Percentiles rank a stretch among this genome's conserved stretches.
phyloP scores from a whole-genome alignment of 2,888 invertebrate species.

The Zaprionus obscuricornis region DNA sequence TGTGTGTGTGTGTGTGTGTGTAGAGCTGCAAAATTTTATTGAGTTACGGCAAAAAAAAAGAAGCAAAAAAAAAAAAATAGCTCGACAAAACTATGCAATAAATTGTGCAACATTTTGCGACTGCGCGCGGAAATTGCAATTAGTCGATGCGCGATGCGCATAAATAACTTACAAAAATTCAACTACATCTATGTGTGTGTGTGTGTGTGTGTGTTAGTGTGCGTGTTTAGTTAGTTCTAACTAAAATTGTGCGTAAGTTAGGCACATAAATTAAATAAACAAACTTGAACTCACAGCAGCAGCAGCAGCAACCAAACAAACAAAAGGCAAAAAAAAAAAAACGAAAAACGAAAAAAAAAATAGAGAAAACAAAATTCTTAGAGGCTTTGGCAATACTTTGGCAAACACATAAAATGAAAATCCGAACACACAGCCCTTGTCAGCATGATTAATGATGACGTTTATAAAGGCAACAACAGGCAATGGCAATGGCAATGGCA shows the following conservation, averaged over 20 bases:
- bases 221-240: slow-evolving; percentile 13
- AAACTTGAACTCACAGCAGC: slow-evolving; percentile 47
- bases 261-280: slow-evolving; percentile 66
- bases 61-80: slow-evolving; percentile 19
- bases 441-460: slow-evolving; percentile 77
- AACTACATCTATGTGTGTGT: background rate
- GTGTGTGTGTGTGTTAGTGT: background rate
- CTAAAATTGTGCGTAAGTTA: slow-evolving; percentile 39
- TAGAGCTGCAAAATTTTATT: slow-evolving; percentile 48
- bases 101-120: slow-evolving; percentile 65
- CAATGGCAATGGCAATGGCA: slow-evolving; percentile 1
- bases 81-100: slow-evolving; percentile 32
- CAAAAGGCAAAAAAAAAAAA: slow-evolving; percentile 55
- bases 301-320: too few relatives aligned
- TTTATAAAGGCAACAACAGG: slow-evolving; percentile 62
- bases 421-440: slow-evolving; percentile 68
- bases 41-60: slow-evolving; percentile 51
- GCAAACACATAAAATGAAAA: slow-evolving; percentile 65
- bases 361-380: slow-evolving; percentile 50
- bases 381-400: slow-evolving; percentile 25
- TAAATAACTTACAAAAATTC: slow-evolving; percentile 58
- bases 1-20: background rate
- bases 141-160: slow-evolving; percentile 55
- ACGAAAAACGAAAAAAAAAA: too few relatives aligned
- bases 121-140: slow-evolving; percentile 73